Evolutionary conservation across 2,888 invertebrate genomes (phyloP).

Genomic region (Drosophila algonquin): DNA sequence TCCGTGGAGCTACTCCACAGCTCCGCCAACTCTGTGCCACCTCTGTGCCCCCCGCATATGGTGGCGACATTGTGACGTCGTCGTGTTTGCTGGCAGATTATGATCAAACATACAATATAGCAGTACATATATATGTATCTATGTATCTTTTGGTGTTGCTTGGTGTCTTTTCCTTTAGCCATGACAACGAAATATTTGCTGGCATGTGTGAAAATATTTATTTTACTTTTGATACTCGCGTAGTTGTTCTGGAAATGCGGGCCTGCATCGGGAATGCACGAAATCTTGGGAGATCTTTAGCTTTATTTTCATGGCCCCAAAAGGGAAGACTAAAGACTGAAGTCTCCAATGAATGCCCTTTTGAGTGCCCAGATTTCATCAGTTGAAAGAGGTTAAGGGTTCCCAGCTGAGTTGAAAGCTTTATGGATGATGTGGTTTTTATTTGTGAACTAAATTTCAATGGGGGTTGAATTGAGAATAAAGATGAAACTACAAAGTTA

Average conservation of each 20-base stretch:
- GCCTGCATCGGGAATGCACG: constrained; percentile 18
- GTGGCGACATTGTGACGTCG: constrained; percentile 59
- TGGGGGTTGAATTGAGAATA: constrained; percentile 17
- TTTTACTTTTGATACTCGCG: constrained; percentile 28
- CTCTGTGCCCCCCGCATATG: constrained; percentile 31
- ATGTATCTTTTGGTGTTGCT: constrained; percentile 16
- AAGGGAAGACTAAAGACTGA: constrained; percentile 21
- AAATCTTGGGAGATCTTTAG: constrained; percentile 35
- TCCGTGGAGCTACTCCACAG: constrained; percentile 32
- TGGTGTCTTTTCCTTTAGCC: constrained; percentile 65
- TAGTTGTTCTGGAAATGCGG: constrained; percentile 48
- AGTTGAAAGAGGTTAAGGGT: constrained; percentile 18
- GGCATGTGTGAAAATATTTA: constrained; percentile 76
- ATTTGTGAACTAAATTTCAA: constrained; percentile 26
- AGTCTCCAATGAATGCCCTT: constrained; percentile 7
- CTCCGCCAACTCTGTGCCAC: constrained; percentile 21
- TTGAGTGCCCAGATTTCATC: constrained; percentile 23
- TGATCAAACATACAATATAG: constrained; percentile 48
- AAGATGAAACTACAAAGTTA: too few species aligned
- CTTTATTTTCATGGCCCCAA: constrained; percentile 27
- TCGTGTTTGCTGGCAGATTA: constrained; percentile 64
- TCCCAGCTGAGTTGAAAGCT: not conserved
- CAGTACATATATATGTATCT: constrained; percentile 13
- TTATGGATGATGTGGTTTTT: constrained; percentile 7
- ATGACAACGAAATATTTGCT: constrained; percentile 69